Base-by-base conservation (phyloP, 2,797 vertebrate genomes). In the Coregonus ussuriensis region DNA sequence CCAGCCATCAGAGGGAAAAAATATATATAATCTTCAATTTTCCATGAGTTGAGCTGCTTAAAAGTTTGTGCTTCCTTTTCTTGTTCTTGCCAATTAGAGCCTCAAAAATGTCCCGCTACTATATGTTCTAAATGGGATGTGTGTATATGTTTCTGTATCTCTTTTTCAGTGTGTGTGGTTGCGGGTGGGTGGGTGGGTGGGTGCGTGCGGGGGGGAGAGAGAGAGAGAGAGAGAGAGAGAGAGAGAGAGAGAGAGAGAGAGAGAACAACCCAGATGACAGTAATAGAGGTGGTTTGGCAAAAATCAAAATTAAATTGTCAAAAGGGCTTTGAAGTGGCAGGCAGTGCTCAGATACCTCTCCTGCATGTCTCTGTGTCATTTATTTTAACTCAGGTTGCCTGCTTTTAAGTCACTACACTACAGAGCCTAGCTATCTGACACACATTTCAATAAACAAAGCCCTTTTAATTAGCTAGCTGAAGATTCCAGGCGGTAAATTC, bases 1-100 rank as follows among this genome's bases (percentile, higher is more conserved):
- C 88, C 89, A 87, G 91, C 85, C 91, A 89, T 91, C 86, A 88
- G 87, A 91, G 87, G 80, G 88, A 86, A 91, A 92, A 83, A 37
- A 67, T 37, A 78, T 67, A 79, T 69, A 47, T 11, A 79, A 85
- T 83, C 80, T 90, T 91, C 89, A 84, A 89, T 92, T 92, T 91
- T 92, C 87, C 89, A 88, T 84, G 79, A 91, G 87, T 90, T 82
- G 86, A 89, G 88, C 85, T 41, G 83, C 88, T 91, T 83, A 79
- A 88, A 90, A 84, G 79, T 89, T 81, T 89, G 83, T 69, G 82
- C 87, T 90, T 91, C 91, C 89, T 91, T 89, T 87, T 88, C 88
- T 90, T 91, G 90, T 92, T 88, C 84, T 85, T 89, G 90, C 89
- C 91, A 88, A 91, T 85, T 72, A 72, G 82, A 78, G 84, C 86